Evolutionary conservation across 1,140 invertebrate genomes (phyloP), one percentile per base, ranked within the genome.

Genomic region (Augochlora pura): DNA sequence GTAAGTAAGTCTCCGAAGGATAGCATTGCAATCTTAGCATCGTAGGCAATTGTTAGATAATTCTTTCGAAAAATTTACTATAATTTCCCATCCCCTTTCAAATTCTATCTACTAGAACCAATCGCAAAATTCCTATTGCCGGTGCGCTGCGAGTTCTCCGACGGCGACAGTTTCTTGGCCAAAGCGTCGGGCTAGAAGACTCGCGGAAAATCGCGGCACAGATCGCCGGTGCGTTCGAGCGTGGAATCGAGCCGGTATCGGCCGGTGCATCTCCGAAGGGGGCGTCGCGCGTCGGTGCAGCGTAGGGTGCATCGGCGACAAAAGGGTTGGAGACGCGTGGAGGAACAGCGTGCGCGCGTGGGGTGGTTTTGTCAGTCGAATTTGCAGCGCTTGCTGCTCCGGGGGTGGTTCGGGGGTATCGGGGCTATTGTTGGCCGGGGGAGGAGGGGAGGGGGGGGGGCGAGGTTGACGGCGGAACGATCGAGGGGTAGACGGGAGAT

Each of bases 291-390:
- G 49, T 57, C 77, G 57, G 52, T 42, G 49, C 60, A 66, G 39
- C 68, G 25, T 5, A 2, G 23, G 25, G 49, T 46, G 42, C 42
- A 46, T 14, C 74, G 75, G 52, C 49, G 54, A 82, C 80, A 70
- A 80, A 85, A 77, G 85, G 77, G 80, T 85, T 82, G 71, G 49
- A 54, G 9, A 23, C 57, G 57, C 46, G 57, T 1, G 16, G 64
- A 12, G 39, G 62, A 39, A 18, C 12, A 9, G 42, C 9, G 42
- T 12, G 52, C 46, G 25, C 39, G 49, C 81, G 39, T 49, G 72
- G 68, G 84, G 74, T 75, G 73, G 76, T 83, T 83, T 77, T 80
- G 84, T 83, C 77, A 76, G 81, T 69, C 27, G 76, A 78, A 83
- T 80, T 42, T 80, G 75, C 71, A 75, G 16, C 75, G 46, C 21